Conservation (phyloP, 2,888 invertebrate species). For the Alcis repandata region DNA sequence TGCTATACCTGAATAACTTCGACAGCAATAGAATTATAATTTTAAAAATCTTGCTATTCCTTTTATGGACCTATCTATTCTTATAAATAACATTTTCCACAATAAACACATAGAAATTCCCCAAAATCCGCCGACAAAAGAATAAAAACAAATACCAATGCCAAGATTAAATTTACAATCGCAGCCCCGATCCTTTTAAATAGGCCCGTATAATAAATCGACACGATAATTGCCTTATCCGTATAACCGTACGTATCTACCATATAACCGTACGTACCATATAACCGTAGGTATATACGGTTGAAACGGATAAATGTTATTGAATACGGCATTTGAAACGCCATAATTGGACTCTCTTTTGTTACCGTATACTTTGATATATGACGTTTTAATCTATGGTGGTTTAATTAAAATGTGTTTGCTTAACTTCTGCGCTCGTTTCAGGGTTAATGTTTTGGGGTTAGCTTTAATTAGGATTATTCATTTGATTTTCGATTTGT, state of each 20-base stretch:
- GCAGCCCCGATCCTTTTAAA: slow-evolving; percentile 39
- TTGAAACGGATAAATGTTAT: slow-evolving; percentile 47
- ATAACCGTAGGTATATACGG: slow-evolving; percentile 2
- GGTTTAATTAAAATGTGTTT: slow-evolving; percentile 25
- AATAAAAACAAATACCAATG: slow-evolving; percentile 39
- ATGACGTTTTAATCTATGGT: slow-evolving; percentile 19
- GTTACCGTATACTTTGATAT: slow-evolving; percentile 21
- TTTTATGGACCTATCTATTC: no score
- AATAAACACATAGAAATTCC: not conserved
- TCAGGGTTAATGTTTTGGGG: not conserved
- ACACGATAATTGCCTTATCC: slow-evolving; percentile 64
- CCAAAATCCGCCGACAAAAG: slow-evolving; percentile 32
- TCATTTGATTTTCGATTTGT: not conserved
- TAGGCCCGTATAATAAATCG: slow-evolving; percentile 58
- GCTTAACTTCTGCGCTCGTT: not conserved
- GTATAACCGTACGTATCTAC: slow-evolving; percentile 41
- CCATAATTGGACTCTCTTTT: slow-evolving; percentile 33
- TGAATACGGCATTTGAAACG: slow-evolving; percentile 50
- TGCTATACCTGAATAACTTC: no score
- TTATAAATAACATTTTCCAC: not conserved
- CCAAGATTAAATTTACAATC: slow-evolving; percentile 49
- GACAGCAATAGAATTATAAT: no score
- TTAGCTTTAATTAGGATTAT: not conserved
- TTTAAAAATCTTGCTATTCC: no score
- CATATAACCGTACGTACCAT: not conserved